Conservation (phyloP, 2,888 invertebrate species). For the Priocnemis perturbator region DNA sequence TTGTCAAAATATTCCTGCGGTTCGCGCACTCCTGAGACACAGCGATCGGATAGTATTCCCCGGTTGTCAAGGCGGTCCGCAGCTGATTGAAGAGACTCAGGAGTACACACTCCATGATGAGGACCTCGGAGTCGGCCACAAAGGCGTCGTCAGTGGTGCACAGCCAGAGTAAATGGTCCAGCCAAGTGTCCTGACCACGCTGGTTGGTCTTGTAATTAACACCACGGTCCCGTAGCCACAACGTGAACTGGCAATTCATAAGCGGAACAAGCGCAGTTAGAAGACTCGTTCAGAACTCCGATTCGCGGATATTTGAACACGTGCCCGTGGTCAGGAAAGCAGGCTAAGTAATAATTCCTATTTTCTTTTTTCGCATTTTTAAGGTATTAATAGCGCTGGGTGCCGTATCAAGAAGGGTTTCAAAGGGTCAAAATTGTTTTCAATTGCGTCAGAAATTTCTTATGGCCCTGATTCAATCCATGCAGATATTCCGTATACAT, state of each 20-base stretch:
- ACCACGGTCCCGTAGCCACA: constrained; percentile 64
- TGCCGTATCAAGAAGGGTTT: no score
- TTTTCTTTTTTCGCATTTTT: no score
- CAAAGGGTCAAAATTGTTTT: no score
- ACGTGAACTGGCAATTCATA: constrained; percentile 55
- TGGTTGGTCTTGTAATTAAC: constrained; percentile 58
- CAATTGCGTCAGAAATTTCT: no score
- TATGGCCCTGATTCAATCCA: no score
- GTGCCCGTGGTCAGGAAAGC: no score
- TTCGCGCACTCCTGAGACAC: constrained; percentile 44
- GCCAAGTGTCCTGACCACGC: constrained; percentile 50
- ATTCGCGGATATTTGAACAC: no score
- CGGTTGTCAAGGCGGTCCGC: constrained; percentile 56
- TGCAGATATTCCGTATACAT: no score
- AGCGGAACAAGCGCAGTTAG: no score
- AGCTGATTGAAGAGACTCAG: constrained; percentile 65
- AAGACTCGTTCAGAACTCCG: no score
- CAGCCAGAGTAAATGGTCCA: constrained; percentile 66
- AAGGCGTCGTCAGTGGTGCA: constrained; percentile 58
- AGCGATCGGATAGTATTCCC: constrained; percentile 46
- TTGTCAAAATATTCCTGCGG: constrained; percentile 45
- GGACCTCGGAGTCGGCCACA: constrained; percentile 50
- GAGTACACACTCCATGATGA: constrained; percentile 64
- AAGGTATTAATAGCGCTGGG: no score
- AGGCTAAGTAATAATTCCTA: no score